These are phyloP conservation scores for Drosophila nikananu DNA, from an alignment of 1,140 invertebrate genomes.

Conservation along the genomic window DNA sequence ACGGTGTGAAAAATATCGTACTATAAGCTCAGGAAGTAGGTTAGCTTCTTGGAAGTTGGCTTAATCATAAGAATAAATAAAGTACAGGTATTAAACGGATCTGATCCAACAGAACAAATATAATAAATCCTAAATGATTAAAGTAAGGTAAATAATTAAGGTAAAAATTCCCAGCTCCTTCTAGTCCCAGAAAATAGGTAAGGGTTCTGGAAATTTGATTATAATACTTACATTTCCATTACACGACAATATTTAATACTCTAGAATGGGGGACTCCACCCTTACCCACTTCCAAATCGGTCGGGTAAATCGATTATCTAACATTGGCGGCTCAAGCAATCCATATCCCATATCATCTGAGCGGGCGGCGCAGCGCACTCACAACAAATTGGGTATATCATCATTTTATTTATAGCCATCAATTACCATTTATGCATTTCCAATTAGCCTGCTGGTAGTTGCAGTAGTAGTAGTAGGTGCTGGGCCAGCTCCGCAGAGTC, in stretches of 20 bases:
- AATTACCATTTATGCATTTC: conserved; percentile 75
- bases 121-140: neutral
- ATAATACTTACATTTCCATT: neutral
- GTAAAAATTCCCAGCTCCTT: neutral
- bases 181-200: neutral
- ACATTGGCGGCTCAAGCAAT: conserved; percentile 12
- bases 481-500: conserved; percentile 12
- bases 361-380: conserved; percentile 10
- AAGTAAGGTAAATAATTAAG: neutral
- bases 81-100: too few relatives aligned
- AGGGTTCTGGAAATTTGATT: neutral
- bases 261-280: conserved; percentile 1
- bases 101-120: neutral
- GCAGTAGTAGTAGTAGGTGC: conserved; percentile 47
- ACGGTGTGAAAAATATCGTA: neutral
- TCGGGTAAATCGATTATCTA: conserved; percentile 32
- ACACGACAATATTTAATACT: neutral
- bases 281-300: conserved; percentile 12
- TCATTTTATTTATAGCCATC: conserved; percentile 66
- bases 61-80: neutral
- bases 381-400: conserved; percentile 45
- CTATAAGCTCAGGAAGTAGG: conserved; percentile 12
- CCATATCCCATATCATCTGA: conserved; percentile 18
- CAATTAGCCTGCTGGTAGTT: conserved; percentile 68
- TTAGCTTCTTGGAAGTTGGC: conserved; percentile 17